Evolutionary conservation across 2,888 invertebrate species (phyloP).

Genomic region (Siphonodentalium dalli): DNA sequence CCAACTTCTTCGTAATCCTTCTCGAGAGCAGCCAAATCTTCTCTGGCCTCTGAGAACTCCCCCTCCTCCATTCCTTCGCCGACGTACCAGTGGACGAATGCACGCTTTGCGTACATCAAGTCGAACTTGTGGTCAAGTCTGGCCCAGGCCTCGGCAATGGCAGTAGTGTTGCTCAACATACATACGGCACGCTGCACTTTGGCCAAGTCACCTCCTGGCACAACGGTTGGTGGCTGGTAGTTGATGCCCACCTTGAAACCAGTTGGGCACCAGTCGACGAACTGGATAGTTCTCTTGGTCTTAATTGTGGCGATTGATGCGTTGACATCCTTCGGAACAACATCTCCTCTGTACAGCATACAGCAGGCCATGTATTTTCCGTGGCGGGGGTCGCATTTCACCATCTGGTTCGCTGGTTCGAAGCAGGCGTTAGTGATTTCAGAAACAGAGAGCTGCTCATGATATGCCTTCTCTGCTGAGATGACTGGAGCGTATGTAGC

Average conservation of each 20-base stretch:
- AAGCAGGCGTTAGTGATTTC: constrained; percentile 93
- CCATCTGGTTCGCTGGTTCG: constrained; percentile 87
- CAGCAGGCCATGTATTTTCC: constrained; percentile 65
- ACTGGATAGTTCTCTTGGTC: constrained; percentile 52
- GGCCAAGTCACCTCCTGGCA: constrained; percentile 89
- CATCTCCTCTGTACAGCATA: constrained; percentile 55
- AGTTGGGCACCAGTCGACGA: constrained; percentile 71
- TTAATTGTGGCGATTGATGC: constrained; percentile 55
- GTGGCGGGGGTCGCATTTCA: constrained; percentile 71
- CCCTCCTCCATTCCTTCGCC: constrained; percentile 45
- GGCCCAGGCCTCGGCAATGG: constrained; percentile 67
- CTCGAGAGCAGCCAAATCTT: constrained; percentile 50
- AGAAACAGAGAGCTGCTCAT: constrained; percentile 76
- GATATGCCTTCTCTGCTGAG: constrained; percentile 92
- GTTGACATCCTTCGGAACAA: constrained; percentile 55
- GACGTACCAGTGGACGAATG: constrained; percentile 63
- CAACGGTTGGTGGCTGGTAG: constrained; percentile 76
- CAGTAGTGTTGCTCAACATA: constrained; percentile 67
- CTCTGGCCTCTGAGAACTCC: constrained; percentile 50
- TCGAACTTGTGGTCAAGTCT: constrained; percentile 59
- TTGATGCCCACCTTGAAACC: constrained; percentile 78
- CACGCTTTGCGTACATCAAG: constrained; percentile 47
- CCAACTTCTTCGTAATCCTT: constrained; percentile 54
- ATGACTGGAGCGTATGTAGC: constrained; percentile 88
- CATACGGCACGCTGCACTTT: constrained; percentile 67